A percentile compares a stretch with the other conserved stretches of the same genome.
Conservation (phyloP, 2,888 invertebrate species). For the Matsumyia berberina region DNA sequence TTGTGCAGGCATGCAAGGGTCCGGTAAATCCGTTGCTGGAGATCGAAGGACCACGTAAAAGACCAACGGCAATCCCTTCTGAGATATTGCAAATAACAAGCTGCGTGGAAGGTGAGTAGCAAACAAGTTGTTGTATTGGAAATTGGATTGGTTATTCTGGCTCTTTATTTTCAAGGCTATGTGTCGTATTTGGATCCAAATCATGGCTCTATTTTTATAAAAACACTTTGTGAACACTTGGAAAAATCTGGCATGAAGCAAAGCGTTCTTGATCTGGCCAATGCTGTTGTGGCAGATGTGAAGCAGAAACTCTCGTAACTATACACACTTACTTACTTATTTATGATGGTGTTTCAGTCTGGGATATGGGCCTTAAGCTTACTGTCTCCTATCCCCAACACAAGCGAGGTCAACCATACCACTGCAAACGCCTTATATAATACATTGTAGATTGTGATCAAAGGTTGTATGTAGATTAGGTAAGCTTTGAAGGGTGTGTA, state of each 20-base stretch:
- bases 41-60: slow-evolving; percentile 5
- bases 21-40: slow-evolving; percentile 21
- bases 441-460: too few species aligned
- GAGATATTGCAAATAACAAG: slow-evolving; percentile 57
- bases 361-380: too few species aligned
- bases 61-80: slow-evolving; percentile 36
- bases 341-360: too few species aligned
- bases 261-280: slow-evolving; percentile 50
- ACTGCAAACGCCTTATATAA: too few species aligned
- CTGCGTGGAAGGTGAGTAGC: slow-evolving; percentile 47
- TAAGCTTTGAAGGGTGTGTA: too few species aligned
- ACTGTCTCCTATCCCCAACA: too few species aligned
- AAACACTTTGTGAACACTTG: slow-evolving; percentile 44
- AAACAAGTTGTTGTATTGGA: neutral
- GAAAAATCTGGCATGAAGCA: slow-evolving; percentile 17
- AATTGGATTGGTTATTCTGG: neutral
- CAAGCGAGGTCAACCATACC: too few species aligned
- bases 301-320: slow-evolving; percentile 15
- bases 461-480: too few species aligned
- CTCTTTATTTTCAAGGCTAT: slow-evolving; percentile 36
- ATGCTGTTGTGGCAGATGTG: slow-evolving; percentile 34
- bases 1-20: slow-evolving; percentile 50
- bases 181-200: slow-evolving; percentile 38
- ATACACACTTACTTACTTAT: neutral
- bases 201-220: slow-evolving; percentile 44